Conservation (phyloP, 2,113 vertebrate genomes). For the Laticauda laticaudata region DNA sequence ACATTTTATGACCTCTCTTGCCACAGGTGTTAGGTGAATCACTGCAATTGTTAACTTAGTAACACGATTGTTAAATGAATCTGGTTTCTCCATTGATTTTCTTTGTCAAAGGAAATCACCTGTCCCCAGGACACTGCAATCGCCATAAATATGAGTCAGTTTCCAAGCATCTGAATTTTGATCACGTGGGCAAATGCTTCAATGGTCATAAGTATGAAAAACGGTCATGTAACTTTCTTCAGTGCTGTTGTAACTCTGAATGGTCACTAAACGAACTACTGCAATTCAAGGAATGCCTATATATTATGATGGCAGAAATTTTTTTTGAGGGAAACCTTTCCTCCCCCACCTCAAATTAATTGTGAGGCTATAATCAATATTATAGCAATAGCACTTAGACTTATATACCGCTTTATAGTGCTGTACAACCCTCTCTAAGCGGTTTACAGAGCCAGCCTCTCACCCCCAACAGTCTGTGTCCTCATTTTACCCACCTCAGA, state of each 20-base stretch:
- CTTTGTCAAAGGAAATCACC: neutral
- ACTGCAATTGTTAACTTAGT: neutral
- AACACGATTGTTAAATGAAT: neutral
- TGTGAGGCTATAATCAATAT: neutral
- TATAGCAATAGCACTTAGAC: neutral
- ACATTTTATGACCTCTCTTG: neutral
- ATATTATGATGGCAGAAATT: neutral
- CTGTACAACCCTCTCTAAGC: too few species aligned
- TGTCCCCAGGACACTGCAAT: neutral
- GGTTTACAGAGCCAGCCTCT: too few species aligned
- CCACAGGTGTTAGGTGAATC: neutral
- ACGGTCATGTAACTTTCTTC: neutral
- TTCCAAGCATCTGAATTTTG: neutral
- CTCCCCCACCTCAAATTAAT: neutral
- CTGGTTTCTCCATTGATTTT: neutral
- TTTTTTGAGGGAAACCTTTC: neutral
- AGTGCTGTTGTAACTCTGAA: neutral
- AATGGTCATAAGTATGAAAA: neutral
- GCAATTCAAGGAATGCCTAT: neutral
- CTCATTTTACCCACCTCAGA: too few species aligned
- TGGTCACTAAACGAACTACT: neutral
- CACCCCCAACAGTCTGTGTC: too few species aligned
- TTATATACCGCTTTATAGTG: too few species aligned
- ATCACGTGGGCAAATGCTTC: neutral
- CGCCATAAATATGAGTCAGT: neutral